Conservation (phyloP, 1,140 invertebrate genomes). For the Drosophila pseudoananassae region DNA sequence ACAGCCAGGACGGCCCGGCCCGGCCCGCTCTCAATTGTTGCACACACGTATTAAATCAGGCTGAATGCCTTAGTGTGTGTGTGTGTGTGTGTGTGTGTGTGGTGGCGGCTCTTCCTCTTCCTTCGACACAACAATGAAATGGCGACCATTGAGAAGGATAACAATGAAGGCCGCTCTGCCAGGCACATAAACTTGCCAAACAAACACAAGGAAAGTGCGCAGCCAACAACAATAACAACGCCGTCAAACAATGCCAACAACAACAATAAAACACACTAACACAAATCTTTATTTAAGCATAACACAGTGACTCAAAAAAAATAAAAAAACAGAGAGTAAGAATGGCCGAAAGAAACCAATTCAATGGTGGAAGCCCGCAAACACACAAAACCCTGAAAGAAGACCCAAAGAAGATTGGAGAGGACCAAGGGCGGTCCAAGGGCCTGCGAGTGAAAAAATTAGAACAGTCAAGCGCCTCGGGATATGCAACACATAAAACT, state of each 20-base stretch:
- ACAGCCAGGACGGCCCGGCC: slow-evolving; percentile 15
- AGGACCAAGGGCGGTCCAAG: slow-evolving; percentile 11
- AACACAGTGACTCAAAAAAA: slow-evolving; percentile 58
- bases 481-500: slow-evolving; percentile 77
- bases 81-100: slow-evolving; percentile 20
- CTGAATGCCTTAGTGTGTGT: slow-evolving; percentile 32
- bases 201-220: slow-evolving; percentile 69
- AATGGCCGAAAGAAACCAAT: slow-evolving; percentile 41
- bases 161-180: slow-evolving; percentile 68
- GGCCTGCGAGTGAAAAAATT: slow-evolving; percentile 59
- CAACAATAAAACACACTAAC: slow-evolving; percentile 69
- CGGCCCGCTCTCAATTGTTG: slow-evolving; percentile 62
- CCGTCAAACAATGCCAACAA: slow-evolving; percentile 17
- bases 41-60: slow-evolving; percentile 74
- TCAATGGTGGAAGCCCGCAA: slow-evolving; percentile 53
- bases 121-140: slow-evolving; percentile 60
- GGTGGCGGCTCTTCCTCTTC: slow-evolving; percentile 15
- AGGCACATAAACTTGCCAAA: slow-evolving; percentile 70
- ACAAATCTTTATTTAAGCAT: slow-evolving; percentile 80
- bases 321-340: slow-evolving; percentile 20
- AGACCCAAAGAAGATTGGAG: slow-evolving; percentile 7
- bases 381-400: slow-evolving; percentile 40
- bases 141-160: slow-evolving; percentile 67
- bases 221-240: slow-evolving; percentile 36
- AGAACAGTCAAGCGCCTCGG: slow-evolving; percentile 71